phyloP scores from a whole-genome alignment of 2,888 invertebrate species.

The Autographa gamma region DNA sequence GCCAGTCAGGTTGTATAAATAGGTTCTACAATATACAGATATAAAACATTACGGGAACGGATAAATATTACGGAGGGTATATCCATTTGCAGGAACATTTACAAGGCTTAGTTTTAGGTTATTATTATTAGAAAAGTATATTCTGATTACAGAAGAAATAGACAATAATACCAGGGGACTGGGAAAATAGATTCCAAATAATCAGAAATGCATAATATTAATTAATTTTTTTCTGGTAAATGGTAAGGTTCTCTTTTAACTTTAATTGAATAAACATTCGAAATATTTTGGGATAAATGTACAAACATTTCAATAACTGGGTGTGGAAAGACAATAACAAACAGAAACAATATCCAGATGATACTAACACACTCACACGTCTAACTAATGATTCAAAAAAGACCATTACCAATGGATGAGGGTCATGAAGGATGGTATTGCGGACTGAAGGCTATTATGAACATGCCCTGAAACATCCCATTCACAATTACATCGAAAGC shows the following conservation, averaged over 20 bases:
- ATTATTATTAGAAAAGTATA: no score
- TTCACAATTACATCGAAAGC: conserved; percentile 65
- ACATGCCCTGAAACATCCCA: conserved; percentile 73
- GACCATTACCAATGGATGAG: conserved; percentile 76
- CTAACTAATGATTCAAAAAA: conserved; percentile 83
- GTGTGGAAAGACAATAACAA: conserved; percentile 81
- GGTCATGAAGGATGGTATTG: conserved; percentile 66
- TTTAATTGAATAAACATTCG: not conserved
- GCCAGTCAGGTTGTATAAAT: not conserved
- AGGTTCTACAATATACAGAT: not conserved
- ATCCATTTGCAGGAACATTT: no score
- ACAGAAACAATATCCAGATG: conserved; percentile 69
- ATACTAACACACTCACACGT: conserved; percentile 78
- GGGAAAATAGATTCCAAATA: no score
- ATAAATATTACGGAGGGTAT: not conserved
- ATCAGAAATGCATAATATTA: no score
- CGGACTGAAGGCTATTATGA: conserved; percentile 61
- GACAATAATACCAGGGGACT: no score
- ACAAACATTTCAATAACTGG: not conserved
- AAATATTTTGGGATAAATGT: not conserved
- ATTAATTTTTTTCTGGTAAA: no score
- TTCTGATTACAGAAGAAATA: no score
- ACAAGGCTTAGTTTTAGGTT: no score
- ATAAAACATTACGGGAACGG: not conserved
- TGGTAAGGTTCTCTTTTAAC: no score